Evolutionary conservation across 23 tunicate genomes (phyloP), one percentile per base, ranked within the genome.

Genomic region (Halocynthia aurantium): DNA sequence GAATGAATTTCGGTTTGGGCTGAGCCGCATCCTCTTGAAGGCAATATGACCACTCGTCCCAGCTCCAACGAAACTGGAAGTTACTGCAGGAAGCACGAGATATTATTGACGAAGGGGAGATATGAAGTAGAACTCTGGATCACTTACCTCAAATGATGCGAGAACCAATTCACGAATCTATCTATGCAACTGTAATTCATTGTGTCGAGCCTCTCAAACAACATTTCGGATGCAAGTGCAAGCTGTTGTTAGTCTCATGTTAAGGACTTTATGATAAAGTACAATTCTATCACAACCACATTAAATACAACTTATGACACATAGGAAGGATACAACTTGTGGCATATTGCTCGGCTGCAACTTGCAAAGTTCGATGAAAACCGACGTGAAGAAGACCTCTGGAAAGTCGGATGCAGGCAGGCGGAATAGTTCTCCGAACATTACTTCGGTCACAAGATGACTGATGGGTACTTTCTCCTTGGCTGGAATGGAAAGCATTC

Each of bases 1-100:
- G 66, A 54, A 96, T 80, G 69, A 96, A 96, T 68, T 91, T 85
- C 10, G 99, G 96, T 53, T 85, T 80, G 55, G 98, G 89, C 10
- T 62, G 44, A 11, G 86, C 82, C 7, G 70, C 81, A 44, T 89
- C 96, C 12, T 76, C 66, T 9, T 57, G 55, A 52, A 96, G 61
- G 70, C 99, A 96, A 50, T 86, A 89, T 0, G 88, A 70, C 99
- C 99, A 96, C 21, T 96, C 99, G 73, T 96, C 96, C 99, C 99
- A 96, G 55, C 88, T 89, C 99, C 99, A 96, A 49, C 94, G 83
- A 77, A 96, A 96, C 75, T 96, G 99, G 65, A 96, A 96, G 75
- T 96, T 96, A 69, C 96, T 89, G 62, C 55, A 6, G 6, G 56
- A n/a, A 67, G 40, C 5, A 21, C 44, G 44, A 31, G 1, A 31